Conservation (phyloP, 2,797 vertebrate species). For the Xiphorhynchus erythropygius region DNA sequence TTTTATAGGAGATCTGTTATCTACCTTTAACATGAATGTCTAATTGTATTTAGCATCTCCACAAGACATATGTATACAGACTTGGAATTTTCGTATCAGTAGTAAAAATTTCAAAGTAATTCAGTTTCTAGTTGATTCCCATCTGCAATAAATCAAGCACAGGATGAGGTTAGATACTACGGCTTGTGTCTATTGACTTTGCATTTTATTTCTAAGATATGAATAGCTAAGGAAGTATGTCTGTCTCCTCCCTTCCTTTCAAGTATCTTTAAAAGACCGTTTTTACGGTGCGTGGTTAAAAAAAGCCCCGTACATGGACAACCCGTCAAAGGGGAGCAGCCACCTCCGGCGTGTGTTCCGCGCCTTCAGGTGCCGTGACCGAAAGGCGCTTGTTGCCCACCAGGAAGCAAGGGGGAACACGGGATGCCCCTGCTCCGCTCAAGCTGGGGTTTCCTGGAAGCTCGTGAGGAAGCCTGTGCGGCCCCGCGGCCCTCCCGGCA, state of each 20-base stretch:
- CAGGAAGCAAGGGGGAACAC: background rate
- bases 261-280: slow-evolving; percentile 77
- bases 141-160: slow-evolving; percentile 88
- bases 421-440: background rate
- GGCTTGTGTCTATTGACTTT: slow-evolving; percentile 82
- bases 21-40: slow-evolving; percentile 16
- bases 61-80: slow-evolving; percentile 58
- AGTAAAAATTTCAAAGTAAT: slow-evolving; percentile 79
- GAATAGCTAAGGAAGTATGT: slow-evolving; percentile 76
- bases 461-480: background rate
- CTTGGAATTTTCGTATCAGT: slow-evolving; percentile 79
- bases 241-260: slow-evolving; percentile 74
- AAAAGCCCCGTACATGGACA: slow-evolving; percentile 53
- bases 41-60: slow-evolving; percentile 59
- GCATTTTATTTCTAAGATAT: slow-evolving; percentile 84
- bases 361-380: background rate
- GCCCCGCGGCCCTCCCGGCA: no score
- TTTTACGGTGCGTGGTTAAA: slow-evolving; percentile 81
- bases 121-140: slow-evolving; percentile 82
- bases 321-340: slow-evolving; percentile 47
- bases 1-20: slow-evolving; percentile 16
- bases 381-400: background rate
- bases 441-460: background rate
- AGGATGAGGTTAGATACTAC: slow-evolving; percentile 84
- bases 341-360: rapidly evolving